A percentile compares a stretch with the other conserved stretches of the same genome.
phyloP scores from a whole-genome alignment of 2,797 vertebrate genomes.

The Typhlichthys subterraneus region DNA sequence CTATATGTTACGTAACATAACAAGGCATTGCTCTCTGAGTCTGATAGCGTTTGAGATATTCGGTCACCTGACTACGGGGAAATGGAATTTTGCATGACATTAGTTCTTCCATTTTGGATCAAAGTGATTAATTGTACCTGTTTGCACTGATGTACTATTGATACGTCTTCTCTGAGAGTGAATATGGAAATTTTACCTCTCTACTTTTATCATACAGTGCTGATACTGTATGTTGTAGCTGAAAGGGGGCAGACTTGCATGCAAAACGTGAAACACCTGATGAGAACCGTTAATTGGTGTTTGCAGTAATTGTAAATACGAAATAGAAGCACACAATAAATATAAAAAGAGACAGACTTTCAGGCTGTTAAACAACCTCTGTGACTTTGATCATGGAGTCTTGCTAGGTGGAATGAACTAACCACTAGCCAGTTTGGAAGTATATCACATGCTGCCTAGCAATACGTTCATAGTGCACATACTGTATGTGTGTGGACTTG shows the following conservation, averaged over 20 bases:
- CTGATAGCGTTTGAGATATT: conserved; percentile 48
- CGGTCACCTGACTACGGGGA: conserved; percentile 46
- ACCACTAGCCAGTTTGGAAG: conserved; percentile 55
- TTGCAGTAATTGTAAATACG: not conserved
- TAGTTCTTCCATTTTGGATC: conserved; percentile 60
- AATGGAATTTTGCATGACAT: conserved; percentile 34
- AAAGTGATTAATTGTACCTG: conserved; percentile 21
- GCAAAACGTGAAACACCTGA: conserved; percentile 11
- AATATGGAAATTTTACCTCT: conserved; percentile 33
- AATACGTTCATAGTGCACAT: conserved; percentile 14
- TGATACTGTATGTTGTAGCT: conserved; percentile 18
- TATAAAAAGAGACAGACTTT: conserved; percentile 20
- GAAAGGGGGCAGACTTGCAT: conserved; percentile 26
- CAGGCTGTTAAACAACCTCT: conserved; percentile 9
- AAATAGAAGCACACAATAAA: conserved; percentile 31
- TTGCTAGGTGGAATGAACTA: conserved; percentile 30
- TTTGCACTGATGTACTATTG: conserved; percentile 52
- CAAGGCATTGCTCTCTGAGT: not conserved
- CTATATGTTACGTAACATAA: conserved; percentile 27
- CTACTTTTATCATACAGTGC: conserved; percentile 20
- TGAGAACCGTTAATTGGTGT: no score
- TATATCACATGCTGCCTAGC: conserved; percentile 53
- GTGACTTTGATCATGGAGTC: conserved; percentile 38
- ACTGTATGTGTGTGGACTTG: conserved; percentile 23
- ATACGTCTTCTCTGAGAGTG: conserved; percentile 21